A percentile compares a stretch with the other conserved stretches of the same genome.
Conservation (phyloP, 1,140 invertebrate species). For the Brachionus plicatilis region DNA sequence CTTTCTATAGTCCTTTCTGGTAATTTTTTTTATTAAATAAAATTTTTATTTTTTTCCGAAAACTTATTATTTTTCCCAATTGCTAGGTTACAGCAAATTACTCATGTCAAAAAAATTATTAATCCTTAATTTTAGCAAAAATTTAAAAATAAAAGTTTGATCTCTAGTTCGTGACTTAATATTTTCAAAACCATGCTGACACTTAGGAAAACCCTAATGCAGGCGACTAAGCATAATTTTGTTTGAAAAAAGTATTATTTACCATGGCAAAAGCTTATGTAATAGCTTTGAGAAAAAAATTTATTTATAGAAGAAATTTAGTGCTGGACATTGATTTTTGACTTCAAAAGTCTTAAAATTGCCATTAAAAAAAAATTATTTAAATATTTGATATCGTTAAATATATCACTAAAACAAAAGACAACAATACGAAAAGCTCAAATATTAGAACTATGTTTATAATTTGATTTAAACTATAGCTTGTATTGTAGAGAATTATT, state of each 20-base stretch:
- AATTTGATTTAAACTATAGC: neutral
- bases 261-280: neutral
- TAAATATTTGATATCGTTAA: neutral
- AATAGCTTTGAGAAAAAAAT: neutral
- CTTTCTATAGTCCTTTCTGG: neutral
- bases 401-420: neutral
- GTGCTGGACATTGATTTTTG: neutral
- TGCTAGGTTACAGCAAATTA: neutral
- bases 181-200: neutral
- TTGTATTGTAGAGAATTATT: neutral
- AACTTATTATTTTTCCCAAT: neutral
- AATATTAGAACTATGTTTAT: neutral
- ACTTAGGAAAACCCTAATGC: neutral
- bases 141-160: neutral
- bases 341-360: neutral
- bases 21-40: neutral
- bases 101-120: neutral
- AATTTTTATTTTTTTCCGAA: neutral
- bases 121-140: neutral
- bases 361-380: neutral
- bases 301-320: neutral
- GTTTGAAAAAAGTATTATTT: neutral
- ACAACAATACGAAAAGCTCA: neutral
- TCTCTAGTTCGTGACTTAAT: neutral
- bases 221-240: neutral